Evolutionary conservation across 2,113 vertebrate genomes (phyloP).

Genomic region (Nematolebias whitei): DNA sequence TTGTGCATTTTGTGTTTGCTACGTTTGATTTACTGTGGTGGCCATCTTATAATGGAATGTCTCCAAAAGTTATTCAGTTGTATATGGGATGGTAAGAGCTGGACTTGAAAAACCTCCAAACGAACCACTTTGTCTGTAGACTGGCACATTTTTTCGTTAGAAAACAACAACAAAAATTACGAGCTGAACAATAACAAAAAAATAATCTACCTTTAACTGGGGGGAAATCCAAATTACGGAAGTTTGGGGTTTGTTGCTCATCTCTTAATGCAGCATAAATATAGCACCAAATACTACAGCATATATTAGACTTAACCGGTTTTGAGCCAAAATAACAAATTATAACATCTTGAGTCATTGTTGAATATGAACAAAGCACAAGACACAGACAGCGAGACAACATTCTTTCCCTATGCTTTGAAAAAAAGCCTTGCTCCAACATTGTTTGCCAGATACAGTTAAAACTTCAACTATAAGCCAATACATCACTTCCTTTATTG

Average conservation of each 20-base stretch:
- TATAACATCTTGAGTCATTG: conserved; percentile 5
- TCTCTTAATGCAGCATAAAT: background rate
- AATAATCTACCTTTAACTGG: background rate
- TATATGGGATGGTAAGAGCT: conserved; percentile 3
- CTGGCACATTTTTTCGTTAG: background rate
- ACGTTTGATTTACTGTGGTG: no score
- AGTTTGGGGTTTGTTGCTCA: conserved; percentile 3
- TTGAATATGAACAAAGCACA: conserved; percentile 9
- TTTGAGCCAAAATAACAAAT: background rate
- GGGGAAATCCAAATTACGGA: conserved; percentile 2
- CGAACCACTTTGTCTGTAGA: no score
- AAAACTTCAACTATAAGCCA: conserved; percentile 51
- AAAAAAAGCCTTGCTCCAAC: conserved; percentile 35
- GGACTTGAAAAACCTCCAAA: conserved; percentile 3
- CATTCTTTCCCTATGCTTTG: conserved; percentile 41
- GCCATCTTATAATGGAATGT: background rate
- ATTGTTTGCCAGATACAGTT: conserved; percentile 53
- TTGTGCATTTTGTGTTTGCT: no score
- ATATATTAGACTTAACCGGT: background rate
- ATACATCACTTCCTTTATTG: conserved; percentile 67
- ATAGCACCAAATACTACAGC: background rate
- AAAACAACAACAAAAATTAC: background rate
- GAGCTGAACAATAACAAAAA: background rate
- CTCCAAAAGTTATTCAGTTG: background rate
- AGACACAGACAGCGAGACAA: conserved; percentile 23